phyloP scores from a whole-genome alignment of 2,888 invertebrate species.

The Pharmacophagus antenor region DNA sequence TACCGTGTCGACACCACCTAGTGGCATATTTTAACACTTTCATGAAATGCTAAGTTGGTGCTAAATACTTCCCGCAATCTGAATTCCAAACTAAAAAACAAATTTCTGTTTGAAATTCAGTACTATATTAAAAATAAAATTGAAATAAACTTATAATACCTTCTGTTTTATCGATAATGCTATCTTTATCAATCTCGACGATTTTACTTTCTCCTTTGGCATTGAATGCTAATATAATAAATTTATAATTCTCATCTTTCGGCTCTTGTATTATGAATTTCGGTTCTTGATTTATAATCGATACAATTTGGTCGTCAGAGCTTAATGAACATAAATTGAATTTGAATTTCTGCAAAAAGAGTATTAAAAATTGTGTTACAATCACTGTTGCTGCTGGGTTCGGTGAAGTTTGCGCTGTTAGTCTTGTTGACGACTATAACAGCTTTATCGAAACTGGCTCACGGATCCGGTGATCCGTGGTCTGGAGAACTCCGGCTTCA shows the following conservation, averaged over 20 bases:
- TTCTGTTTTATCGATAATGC: constrained; percentile 49
- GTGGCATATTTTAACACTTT: background rate
- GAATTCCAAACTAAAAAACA: background rate
- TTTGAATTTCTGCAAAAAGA: constrained; percentile 64
- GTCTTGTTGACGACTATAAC: too few species aligned
- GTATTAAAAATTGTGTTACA: background rate
- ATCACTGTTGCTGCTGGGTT: too few species aligned
- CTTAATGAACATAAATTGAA: constrained; percentile 53
- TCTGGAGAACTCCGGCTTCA: too few species aligned
- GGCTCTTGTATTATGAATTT: constrained; percentile 64
- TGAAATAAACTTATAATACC: constrained; percentile 39
- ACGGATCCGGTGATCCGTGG: too few species aligned
- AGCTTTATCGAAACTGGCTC: too few species aligned
- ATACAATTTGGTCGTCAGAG: constrained; percentile 51
- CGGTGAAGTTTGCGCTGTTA: too few species aligned
- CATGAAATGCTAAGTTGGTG: background rate
- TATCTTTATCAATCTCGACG: constrained; percentile 58
- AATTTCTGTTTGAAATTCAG: too few species aligned
- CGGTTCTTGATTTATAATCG: constrained; percentile 64
- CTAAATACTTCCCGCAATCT: background rate
- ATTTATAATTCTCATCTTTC: constrained; percentile 55
- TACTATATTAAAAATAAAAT: background rate
- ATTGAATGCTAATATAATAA: constrained; percentile 62
- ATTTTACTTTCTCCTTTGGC: constrained; percentile 66
- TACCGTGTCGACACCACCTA: constrained; percentile 41